These are phyloP conservation scores for Oxygymnocypris stewartii DNA, from an alignment of 2,113 vertebrate genomes.

Conservation along the genomic window DNA sequence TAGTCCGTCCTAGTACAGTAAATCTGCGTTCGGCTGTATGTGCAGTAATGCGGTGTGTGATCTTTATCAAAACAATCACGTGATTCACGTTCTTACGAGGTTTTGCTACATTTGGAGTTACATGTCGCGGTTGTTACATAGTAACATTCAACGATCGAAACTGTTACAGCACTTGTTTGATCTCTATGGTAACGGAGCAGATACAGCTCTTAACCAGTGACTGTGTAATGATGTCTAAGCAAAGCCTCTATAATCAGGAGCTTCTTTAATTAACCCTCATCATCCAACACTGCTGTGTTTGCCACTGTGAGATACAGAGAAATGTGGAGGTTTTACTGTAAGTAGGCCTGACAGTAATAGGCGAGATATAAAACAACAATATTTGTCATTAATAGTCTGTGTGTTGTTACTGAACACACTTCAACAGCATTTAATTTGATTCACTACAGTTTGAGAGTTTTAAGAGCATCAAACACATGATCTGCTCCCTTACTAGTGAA, in stretches of 20 bases:
- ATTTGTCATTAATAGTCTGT: not conserved
- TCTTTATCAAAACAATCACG: not conserved
- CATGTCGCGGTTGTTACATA: not conserved
- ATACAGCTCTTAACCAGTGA: not conserved
- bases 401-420: not conserved
- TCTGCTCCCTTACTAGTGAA: constrained; percentile 13
- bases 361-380: not conserved
- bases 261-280: not conserved
- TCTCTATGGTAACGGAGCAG: not conserved
- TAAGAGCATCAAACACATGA: not conserved
- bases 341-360: not conserved
- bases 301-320: not conserved
- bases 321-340: not conserved
- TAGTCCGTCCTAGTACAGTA: not conserved
- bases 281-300: not conserved
- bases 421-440: not conserved
- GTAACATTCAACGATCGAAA: not conserved
- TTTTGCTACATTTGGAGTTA: not conserved
- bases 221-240: not conserved
- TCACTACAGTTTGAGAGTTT: not conserved
- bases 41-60: not conserved
- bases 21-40: not conserved
- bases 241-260: constrained; percentile 5
- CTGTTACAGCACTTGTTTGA: not conserved
- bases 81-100: not conserved